Evolutionary conservation across 2,888 invertebrate genomes (phyloP).

Genomic region (Hirudinaria manillensis): DNA sequence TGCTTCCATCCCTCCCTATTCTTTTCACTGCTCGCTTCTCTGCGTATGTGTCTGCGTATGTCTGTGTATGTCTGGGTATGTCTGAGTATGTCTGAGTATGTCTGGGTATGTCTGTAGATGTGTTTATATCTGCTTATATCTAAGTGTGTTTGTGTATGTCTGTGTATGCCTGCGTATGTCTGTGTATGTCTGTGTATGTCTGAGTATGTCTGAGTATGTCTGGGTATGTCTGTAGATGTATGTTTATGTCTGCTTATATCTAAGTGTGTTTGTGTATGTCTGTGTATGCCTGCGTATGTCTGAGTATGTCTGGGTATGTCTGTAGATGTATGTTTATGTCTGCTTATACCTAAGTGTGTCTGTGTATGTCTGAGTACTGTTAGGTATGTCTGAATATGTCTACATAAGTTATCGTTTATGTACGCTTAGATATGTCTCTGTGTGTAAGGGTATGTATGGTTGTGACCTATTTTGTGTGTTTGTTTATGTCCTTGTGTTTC

Average conservation of each 20-base stretch:
- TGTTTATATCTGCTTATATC: slow-evolving; percentile 13
- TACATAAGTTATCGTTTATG: no score
- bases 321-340: background rate
- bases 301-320: slow-evolving; percentile 14
- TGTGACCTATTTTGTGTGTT: no score
- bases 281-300: slow-evolving; percentile 17
- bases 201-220: slow-evolving; percentile 8
- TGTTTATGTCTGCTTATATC: slow-evolving; percentile 13
- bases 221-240: slow-evolving; percentile 10
- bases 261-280: slow-evolving; percentile 16
- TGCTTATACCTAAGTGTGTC: background rate
- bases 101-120: slow-evolving; percentile 16
- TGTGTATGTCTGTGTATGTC: slow-evolving; percentile 14
- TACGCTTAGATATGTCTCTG: background rate
- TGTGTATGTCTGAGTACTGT: slow-evolving; percentile 15
- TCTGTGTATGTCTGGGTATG: slow-evolving; percentile 15
- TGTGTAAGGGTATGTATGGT: no score
- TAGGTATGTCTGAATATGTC: no score
- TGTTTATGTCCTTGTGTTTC: no score
- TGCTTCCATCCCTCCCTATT: no score
- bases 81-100: slow-evolving; percentile 10
- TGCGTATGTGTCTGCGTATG: slow-evolving; percentile 16
- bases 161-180: slow-evolving; percentile 17
- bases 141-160: slow-evolving; percentile 16
- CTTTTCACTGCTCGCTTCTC: no score